Evolutionary conservation across 2,888 invertebrate species (phyloP), one percentile per base, ranked within the genome.

Genomic region (Paralinhomoeus sp.): DNA sequence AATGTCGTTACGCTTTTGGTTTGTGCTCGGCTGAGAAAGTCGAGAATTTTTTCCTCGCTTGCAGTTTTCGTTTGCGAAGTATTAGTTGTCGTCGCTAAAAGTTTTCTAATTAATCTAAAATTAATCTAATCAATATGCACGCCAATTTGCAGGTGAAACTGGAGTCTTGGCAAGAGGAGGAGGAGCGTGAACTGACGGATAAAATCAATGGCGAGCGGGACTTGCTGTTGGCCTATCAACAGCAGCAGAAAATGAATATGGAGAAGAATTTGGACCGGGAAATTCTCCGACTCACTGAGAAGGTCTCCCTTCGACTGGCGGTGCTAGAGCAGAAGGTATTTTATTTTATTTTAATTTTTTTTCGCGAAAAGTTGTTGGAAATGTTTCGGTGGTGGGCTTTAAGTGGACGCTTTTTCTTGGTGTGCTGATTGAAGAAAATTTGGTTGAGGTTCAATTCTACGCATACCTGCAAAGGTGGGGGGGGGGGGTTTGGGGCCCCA

Each of bases 151-250:
- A 77, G 76, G 71, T 73, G 51, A 68, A 73, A 44, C 59, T 75
- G 52, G 75, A 75, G 60, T 72, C 73, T 55, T 71, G 72, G 46
- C 75, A 75, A 59, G 70, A 72, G 56, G 71, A 76, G 57, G 87
- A 89, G 70, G 81, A 79, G 64, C 78, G 78, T 64, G 77, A 80
- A 64, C 71, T 85, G 64, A 78, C 79, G 67, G 82, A 75, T 56
- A 70, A 76, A 61, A 72, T 97, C 61, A 80, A 81, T 64, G 84
- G 87, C 64, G 97, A 97, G 70, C 66, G 89, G 65, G 89, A 93
- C 65, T 80, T 91, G 69, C 72, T 97, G 63, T 85, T 84, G 65
- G 91, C 87, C 50, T 97, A 91, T 73, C 97, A 97, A 73, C 85
- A 83, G 67, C 89, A 91, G 71, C 91, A 89, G 69, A 83, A 82